phyloP scores from a whole-genome alignment of 64 coral and sea anemone genomes.

The Anthopleura sola region DNA sequence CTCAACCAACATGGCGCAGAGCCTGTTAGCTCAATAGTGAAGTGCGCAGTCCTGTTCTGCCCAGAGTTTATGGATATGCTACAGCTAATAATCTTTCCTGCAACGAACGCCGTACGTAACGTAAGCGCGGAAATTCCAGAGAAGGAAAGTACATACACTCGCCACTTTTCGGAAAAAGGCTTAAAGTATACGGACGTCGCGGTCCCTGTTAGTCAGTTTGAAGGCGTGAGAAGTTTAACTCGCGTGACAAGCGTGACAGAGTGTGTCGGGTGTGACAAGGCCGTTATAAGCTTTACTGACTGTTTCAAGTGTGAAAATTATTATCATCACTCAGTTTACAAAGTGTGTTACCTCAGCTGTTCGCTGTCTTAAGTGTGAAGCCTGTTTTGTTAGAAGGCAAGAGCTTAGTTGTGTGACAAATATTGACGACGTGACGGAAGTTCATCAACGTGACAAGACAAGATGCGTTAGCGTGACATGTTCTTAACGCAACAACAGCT shows the following conservation, averaged over 20 bases:
- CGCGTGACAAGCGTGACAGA: not conserved
- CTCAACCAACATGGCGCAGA: too few relatives aligned
- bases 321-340: not conserved
- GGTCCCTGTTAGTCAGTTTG: too few relatives aligned
- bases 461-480: constrained; percentile 12
- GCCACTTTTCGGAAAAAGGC: too few relatives aligned
- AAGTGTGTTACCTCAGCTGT: too few relatives aligned
- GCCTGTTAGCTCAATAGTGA: too few relatives aligned
- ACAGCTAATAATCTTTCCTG: too few relatives aligned
- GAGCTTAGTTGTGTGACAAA: not conserved
- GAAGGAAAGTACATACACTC: too few relatives aligned
- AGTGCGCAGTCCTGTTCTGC: too few relatives aligned
- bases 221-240: not conserved
- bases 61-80: too few relatives aligned
- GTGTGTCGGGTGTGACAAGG: not conserved
- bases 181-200: too few relatives aligned
- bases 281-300: not conserved
- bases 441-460: not conserved
- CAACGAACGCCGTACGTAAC: too few relatives aligned
- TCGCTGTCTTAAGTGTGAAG: not conserved
- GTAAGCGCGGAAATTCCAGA: too few relatives aligned
- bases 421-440: not conserved
- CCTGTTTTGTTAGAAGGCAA: not conserved
- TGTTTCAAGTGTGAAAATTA: not conserved
- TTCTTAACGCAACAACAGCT: not conserved